Percentiles rank a stretch among this genome's conserved stretches.
Evolutionary conservation across 2,888 invertebrate genomes (phyloP).

Genomic region (Drosophila fulvimacula): DNA sequence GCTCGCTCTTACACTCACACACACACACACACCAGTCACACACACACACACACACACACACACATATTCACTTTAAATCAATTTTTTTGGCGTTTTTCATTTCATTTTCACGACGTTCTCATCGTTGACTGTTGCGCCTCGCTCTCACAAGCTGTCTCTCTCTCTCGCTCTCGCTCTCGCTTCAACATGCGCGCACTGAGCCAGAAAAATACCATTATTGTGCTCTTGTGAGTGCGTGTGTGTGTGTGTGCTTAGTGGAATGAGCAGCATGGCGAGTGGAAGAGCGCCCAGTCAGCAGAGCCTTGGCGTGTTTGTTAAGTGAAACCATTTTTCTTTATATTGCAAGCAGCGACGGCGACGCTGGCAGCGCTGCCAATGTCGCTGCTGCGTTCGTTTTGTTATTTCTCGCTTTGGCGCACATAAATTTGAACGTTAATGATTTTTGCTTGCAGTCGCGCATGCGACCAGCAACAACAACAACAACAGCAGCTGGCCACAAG

Average conservation of each 20-base stretch:
- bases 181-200: slow-evolving; percentile 53
- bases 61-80: slow-evolving; percentile 77
- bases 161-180: slow-evolving; percentile 33
- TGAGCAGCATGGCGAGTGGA: slow-evolving; percentile 20
- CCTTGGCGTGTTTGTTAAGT: slow-evolving; percentile 81
- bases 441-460: slow-evolving; percentile 75
- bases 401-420: slow-evolving; percentile 78
- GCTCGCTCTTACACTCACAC: slow-evolving; percentile 11
- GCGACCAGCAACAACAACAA: slow-evolving; percentile 43
- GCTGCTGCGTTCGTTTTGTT: slow-evolving; percentile 62
- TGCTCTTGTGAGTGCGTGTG: slow-evolving; percentile 8
- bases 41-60: slow-evolving; percentile 35
- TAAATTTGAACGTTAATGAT: slow-evolving; percentile 79
- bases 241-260: slow-evolving; percentile 9
- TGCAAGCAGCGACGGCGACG: slow-evolving; percentile 42
- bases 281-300: slow-evolving; percentile 43
- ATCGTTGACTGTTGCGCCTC: slow-evolving; percentile 68
- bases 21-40: slow-evolving; percentile 35
- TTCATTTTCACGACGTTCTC: slow-evolving; percentile 69
- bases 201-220: slow-evolving; percentile 80
- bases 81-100: slow-evolving; percentile 79
- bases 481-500: slow-evolving; percentile 57
- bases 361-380: slow-evolving; percentile 27
- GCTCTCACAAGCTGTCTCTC: slow-evolving; percentile 28
- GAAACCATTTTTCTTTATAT: slow-evolving; percentile 82